phyloP scores from a whole-genome alignment of 2,888 invertebrate genomes.

The Aleiodes testaceus region DNA sequence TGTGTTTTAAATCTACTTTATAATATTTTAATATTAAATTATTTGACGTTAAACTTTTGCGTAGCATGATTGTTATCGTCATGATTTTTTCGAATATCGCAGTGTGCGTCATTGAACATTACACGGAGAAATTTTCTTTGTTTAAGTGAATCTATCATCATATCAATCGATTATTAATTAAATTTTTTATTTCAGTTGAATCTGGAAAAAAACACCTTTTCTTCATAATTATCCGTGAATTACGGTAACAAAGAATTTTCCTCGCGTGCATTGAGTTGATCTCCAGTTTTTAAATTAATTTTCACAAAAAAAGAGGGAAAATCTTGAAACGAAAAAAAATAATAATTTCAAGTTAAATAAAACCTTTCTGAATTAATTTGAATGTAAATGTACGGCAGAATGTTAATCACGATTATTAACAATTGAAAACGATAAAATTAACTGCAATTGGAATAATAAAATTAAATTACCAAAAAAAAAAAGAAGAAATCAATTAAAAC shows the following conservation, averaged over 20 bases:
- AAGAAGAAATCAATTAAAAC: slow-evolving; percentile 43
- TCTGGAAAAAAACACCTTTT: neutral
- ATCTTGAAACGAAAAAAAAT: neutral
- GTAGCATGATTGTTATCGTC: slow-evolving; percentile 50
- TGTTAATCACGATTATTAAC: neutral
- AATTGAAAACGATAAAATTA: neutral
- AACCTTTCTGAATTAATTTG: neutral
- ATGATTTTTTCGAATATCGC: slow-evolving; percentile 48
- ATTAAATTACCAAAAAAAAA: neutral
- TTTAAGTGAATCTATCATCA: slow-evolving; percentile 25
- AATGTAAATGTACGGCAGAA: slow-evolving; percentile 20
- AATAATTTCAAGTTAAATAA: neutral
- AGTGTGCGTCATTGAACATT: slow-evolving; percentile 48
- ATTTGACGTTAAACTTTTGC: slow-evolving; percentile 40
- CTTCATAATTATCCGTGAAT: neutral
- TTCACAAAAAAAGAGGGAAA: no score
- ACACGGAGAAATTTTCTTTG: slow-evolving; percentile 33
- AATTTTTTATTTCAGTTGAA: no score
- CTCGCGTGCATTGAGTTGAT: no score
- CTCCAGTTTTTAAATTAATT: no score
- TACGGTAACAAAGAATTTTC: neutral
- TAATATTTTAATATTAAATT: slow-evolving; percentile 42
- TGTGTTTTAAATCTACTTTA: slow-evolving; percentile 30
- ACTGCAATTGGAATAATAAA: neutral
- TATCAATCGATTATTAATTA: slow-evolving; percentile 22